These are phyloP conservation scores for Ispidina lecontei DNA, from an alignment of 2,797 vertebrate species.

Conservation along the genomic window DNA sequence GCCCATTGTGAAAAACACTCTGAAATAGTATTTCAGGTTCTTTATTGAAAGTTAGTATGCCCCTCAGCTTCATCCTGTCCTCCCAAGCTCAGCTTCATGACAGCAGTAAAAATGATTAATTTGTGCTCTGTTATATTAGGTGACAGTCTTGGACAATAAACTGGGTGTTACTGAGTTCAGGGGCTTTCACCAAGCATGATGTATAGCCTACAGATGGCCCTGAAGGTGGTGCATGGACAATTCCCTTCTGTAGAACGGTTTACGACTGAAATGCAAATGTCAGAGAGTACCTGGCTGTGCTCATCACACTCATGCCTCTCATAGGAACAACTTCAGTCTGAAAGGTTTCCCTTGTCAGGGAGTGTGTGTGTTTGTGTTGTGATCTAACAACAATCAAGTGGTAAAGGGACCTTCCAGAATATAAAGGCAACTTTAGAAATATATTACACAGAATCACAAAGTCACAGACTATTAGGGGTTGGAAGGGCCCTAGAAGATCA, in stretches of 20 bases:
- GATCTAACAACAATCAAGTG: not conserved
- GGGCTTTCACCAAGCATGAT: not conserved
- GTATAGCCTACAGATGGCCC: slow-evolving; percentile 5
- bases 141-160: slow-evolving; percentile 38
- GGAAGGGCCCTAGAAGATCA: no score
- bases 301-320: not conserved
- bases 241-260: not conserved
- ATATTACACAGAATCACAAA: not conserved
- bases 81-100: not conserved
- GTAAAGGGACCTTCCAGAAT: not conserved
- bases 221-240: not conserved
- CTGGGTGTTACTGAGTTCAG: slow-evolving; percentile 14
- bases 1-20: not conserved
- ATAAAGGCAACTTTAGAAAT: not conserved
- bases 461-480: no score
- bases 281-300: not conserved
- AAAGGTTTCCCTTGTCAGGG: not conserved
- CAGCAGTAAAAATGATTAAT: slow-evolving; percentile 48
- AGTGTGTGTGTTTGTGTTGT: not conserved
- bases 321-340: not conserved
- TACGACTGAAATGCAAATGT: not conserved
- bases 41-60: not conserved
- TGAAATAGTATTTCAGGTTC: not conserved
- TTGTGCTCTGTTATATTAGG: slow-evolving; percentile 39
- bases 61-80: not conserved